A percentile compares a stretch with the other conserved stretches of the same genome.
phyloP scores from a whole-genome alignment of 2,113 vertebrate genomes.

The Pelusios castaneus region DNA sequence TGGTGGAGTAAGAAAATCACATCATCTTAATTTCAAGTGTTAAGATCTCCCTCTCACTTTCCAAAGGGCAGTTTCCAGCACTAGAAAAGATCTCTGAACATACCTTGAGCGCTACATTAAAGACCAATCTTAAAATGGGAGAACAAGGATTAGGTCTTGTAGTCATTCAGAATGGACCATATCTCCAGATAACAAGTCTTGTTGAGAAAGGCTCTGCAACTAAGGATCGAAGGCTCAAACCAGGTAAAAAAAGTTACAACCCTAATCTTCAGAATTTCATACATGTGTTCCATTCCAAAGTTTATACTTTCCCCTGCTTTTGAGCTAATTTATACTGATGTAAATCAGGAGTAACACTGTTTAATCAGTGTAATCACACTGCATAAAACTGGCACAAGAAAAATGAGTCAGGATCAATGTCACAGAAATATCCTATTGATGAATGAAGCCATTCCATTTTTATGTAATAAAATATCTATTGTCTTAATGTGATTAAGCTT shows the following conservation, averaged over 20 bases:
- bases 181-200: conserved; percentile 65
- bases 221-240: conserved; percentile 55
- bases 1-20: background rate
- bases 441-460: background rate
- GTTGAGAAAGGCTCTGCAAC: conserved; percentile 61
- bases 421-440: background rate
- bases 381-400: conserved; percentile 52
- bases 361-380: conserved; percentile 22
- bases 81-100: background rate
- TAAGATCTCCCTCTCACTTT: conserved; percentile 33
- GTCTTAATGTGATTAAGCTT: conserved; percentile 47
- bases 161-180: conserved; percentile 54
- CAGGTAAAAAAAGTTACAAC: conserved; percentile 54
- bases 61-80: background rate
- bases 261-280: background rate
- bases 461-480: conserved; percentile 14
- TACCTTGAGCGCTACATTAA: conserved; percentile 30
- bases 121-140: conserved; percentile 55
- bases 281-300: conserved; percentile 14
- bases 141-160: conserved; percentile 60
- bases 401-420: background rate
- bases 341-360: conserved; percentile 42
- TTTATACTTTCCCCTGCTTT: conserved; percentile 28
- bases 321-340: conserved; percentile 40
- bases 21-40: background rate